Conservation (phyloP, 1,140 invertebrate genomes). For the Alviniconcha marisindica region DNA sequence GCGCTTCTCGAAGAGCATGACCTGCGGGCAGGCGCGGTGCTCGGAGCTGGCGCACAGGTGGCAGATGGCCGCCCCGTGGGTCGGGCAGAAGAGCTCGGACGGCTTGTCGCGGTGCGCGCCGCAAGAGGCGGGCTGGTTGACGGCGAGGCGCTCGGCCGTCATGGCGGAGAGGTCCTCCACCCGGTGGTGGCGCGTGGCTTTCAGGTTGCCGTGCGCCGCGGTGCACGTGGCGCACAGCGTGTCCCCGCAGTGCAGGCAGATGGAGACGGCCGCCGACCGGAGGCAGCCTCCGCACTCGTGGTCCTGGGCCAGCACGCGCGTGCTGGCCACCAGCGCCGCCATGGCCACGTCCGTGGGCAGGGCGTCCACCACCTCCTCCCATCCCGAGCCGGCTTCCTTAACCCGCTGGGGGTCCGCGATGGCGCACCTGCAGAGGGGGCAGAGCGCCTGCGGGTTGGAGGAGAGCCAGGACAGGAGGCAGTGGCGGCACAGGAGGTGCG, state of each 20-base stretch:
- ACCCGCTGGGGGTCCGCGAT: background rate
- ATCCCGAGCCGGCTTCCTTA: too few species aligned
- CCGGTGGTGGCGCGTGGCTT: background rate
- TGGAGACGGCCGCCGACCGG: background rate
- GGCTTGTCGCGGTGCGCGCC: background rate
- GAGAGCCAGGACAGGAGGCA: slow-evolving; percentile 4
- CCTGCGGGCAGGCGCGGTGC: slow-evolving; percentile 11
- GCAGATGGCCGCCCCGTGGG: background rate
- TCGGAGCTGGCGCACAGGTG: background rate
- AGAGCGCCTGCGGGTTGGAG: background rate
- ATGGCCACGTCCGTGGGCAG: slow-evolving; percentile 34
- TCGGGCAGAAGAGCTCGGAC: background rate
- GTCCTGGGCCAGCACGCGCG: background rate
- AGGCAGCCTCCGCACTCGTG: background rate
- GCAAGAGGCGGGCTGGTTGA: background rate
- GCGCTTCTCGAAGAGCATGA: background rate
- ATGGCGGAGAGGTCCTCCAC: slow-evolving; percentile 29
- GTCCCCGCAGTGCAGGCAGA: slow-evolving; percentile 29
- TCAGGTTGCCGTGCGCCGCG: background rate
- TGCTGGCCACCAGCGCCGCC: background rate
- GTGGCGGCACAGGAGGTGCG: slow-evolving; percentile 20
- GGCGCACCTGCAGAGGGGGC: slow-evolving; percentile 1
- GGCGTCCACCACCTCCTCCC: background rate
- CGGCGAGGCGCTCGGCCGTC: background rate
- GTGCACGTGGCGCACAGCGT: background rate